Conservation (phyloP, 2,113 vertebrate genomes). For the Hydrolagus affinis region DNA sequence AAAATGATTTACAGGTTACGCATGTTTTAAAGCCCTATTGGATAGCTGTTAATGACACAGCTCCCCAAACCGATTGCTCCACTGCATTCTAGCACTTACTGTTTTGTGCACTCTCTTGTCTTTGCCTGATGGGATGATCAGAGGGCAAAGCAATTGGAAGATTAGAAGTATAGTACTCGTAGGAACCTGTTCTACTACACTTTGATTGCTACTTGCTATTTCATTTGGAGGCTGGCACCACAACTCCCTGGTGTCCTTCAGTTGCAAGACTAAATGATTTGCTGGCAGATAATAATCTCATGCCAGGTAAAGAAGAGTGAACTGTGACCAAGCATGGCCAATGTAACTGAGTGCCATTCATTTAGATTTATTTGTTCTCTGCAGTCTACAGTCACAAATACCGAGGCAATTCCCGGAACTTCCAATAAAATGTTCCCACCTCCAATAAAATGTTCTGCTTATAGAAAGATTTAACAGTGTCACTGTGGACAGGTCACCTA, state of each 20-base stretch:
- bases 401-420: neutral
- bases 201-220: constrained; percentile 66
- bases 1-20: neutral
- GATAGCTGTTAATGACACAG: constrained; percentile 44
- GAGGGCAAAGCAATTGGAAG: constrained; percentile 59
- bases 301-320: constrained; percentile 72
- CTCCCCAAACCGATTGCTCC: constrained; percentile 44
- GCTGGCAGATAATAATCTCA: constrained; percentile 71
- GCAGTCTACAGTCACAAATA: constrained; percentile 40
- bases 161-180: constrained; percentile 56
- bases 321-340: constrained; percentile 66
- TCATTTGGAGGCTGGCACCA: constrained; percentile 55
- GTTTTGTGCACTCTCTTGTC: constrained; percentile 47
- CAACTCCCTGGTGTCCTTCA: constrained; percentile 60
- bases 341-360: constrained; percentile 65
- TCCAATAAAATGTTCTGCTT: neutral
- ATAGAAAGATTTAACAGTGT: neutral
- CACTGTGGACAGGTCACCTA: neutral
- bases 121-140: constrained; percentile 51
- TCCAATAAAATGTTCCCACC: neutral
- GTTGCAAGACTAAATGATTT: constrained; percentile 66
- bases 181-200: constrained; percentile 49
- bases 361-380: constrained; percentile 50
- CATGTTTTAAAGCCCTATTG: constrained; percentile 30
- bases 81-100: constrained; percentile 39